Evolutionary conservation across 2,113 vertebrate species (phyloP).

Genomic region (Carlito syrichta): DNA sequence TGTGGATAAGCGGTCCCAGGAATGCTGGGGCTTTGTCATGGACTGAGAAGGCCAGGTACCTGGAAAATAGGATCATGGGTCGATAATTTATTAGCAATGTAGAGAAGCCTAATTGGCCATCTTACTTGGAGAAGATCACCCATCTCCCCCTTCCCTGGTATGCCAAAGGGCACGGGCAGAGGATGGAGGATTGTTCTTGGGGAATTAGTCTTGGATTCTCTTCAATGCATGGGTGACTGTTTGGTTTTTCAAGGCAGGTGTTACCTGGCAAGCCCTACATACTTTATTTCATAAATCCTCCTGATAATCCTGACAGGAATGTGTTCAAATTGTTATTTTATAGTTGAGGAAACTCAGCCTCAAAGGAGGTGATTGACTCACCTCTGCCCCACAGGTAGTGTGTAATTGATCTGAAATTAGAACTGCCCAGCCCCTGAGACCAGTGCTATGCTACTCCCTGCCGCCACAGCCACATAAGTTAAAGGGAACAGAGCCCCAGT

Average conservation of each 20-base stretch:
- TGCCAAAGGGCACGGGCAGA: background rate
- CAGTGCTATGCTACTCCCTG: accelerated
- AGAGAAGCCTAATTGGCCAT: background rate
- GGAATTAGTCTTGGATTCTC: background rate
- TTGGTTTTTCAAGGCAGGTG: background rate
- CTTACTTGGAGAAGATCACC: background rate
- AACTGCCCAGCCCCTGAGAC: background rate
- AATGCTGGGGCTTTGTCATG: background rate
- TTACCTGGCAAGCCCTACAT: background rate
- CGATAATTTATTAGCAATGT: background rate
- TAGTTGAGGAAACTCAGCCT: background rate
- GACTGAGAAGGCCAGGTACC: background rate
- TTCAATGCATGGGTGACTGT: background rate
- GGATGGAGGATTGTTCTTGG: background rate
- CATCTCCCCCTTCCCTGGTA: too few relatives aligned
- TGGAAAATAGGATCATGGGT: background rate
- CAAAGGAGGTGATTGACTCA: background rate
- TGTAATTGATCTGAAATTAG: background rate
- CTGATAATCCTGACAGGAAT: background rate
- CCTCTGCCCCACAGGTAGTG: background rate
- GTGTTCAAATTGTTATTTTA: background rate
- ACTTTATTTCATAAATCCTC: background rate
- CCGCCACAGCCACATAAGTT: too few relatives aligned
- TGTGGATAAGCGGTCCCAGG: background rate
- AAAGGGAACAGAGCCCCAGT: background rate